Base-by-base conservation (phyloP, 64 coral and sea anemone species). In the Astreopora myriophthalma region DNA sequence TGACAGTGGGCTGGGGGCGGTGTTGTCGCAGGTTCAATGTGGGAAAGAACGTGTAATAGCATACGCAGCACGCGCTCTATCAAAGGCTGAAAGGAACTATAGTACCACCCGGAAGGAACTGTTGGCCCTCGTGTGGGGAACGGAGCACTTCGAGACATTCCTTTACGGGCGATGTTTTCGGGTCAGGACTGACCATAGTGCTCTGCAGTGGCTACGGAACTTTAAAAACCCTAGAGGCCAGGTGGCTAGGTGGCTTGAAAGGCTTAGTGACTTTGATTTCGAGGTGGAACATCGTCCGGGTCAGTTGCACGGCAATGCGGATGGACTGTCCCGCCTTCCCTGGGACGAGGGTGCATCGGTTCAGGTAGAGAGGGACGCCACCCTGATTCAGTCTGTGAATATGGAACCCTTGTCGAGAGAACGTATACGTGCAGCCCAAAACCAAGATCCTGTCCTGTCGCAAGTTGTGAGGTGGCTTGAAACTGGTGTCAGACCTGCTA, bases 221-320 rank as follows among this genome's bases (percentile, higher is more conserved):
- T 92, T 95, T 44, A 79, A 42, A 40, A 91, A 87, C 81, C 82
- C 82, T 14, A 76, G 87, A 19, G 80, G 94, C 12, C 84, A 92
- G 74, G 78, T 95, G 31, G 88, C 63, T 6, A 4, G 84, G 28
- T 95, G 83, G 83, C 51, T 95, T 48, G 61, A 95, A 61, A 32
- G 37, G 24, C 48, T 95, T 48, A 68, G 61, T 20, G 57, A 86
- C 24, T 95, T 87, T 67, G 44, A 91, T n/a, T 91, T 95, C 39
- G 9, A 65, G 39, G 69, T 95, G 65, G 86, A 85, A 38, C 75
- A 89, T 44, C 87, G 51, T 5, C 52, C 80, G 13, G 93, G 87
- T 1, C 23, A 30, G 26, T 26, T 49, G 33, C 93, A 90, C 28
- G 29, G 78, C 10, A 94, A 94, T 58, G 92, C 92, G 31, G 92